Evolutionary conservation across 2,888 invertebrate genomes (phyloP).

Genomic region (Cotesia congregata): DNA sequence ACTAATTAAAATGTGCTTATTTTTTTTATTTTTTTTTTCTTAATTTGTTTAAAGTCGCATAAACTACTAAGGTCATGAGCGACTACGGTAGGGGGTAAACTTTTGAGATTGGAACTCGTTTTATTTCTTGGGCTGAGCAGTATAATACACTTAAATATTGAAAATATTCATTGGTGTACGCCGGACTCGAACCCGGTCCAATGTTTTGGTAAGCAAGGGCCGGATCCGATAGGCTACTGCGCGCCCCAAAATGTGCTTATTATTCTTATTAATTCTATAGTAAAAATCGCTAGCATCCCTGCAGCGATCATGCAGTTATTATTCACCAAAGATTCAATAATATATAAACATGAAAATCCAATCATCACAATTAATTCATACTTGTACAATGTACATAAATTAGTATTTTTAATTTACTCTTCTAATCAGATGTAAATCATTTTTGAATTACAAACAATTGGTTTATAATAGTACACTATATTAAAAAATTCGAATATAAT

Average conservation of each 20-base stretch:
- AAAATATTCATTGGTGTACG: too few species aligned
- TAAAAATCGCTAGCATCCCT: neutral
- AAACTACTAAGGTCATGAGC: too few species aligned
- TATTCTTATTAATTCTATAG: neutral
- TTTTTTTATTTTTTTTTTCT: neutral
- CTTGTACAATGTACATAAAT: neutral
- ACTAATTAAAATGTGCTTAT: too few species aligned
- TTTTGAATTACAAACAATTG: neutral
- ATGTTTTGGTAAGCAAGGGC: too few species aligned
- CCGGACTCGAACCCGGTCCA: too few species aligned
- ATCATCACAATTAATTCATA: neutral
- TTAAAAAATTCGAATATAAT: neutral
- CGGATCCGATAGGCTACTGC: too few species aligned
- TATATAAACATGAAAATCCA: conserved; percentile 14
- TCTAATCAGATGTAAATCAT: neutral
- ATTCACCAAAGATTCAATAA: conserved; percentile 48
- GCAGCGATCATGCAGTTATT: conserved; percentile 51
- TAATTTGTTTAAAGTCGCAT: too few species aligned
- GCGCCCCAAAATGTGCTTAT: too few species aligned
- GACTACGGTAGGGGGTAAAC: too few species aligned
- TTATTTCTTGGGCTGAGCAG: too few species aligned
- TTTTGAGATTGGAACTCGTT: too few species aligned
- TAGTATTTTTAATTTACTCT: neutral
- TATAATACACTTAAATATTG: too few species aligned
- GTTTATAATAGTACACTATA: neutral